These are phyloP conservation scores for Scyliorhinus canicula DNA, from an alignment of 2,797 vertebrate species.

Conservation along the genomic window DNA sequence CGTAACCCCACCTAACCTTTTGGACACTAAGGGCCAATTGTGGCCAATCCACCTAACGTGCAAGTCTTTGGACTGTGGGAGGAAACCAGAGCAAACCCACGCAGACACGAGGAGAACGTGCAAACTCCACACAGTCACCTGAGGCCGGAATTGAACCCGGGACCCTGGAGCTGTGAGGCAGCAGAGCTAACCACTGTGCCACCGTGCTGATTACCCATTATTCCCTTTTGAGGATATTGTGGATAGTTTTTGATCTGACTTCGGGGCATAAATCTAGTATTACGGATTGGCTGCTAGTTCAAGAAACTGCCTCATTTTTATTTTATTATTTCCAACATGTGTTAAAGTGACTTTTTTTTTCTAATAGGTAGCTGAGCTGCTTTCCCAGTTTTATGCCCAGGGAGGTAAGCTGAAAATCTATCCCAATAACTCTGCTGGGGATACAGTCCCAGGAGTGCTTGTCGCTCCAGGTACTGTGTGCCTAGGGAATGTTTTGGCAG, in stretches of 20 bases:
- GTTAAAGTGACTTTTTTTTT: background rate
- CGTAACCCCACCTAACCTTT: no score
- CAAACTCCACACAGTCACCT: no score
- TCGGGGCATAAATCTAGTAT: background rate
- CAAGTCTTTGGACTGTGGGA: no score
- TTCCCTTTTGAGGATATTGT: background rate
- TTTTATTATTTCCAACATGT: background rate
- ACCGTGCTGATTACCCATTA: background rate
- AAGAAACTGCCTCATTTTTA: background rate
- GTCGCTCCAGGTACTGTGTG: background rate
- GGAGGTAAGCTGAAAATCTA: background rate
- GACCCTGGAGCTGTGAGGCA: no score
- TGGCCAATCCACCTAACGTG: no score
- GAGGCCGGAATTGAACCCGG: no score
- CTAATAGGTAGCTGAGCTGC: background rate
- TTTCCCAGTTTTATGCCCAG: background rate
- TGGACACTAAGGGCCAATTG: no score
- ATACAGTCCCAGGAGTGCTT: background rate
- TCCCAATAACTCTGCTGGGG: background rate
- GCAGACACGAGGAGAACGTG: no score
- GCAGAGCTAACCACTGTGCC: no score
- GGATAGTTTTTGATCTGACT: background rate
- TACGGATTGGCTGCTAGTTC: background rate
- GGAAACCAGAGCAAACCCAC: no score
- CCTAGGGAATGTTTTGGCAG: background rate